phyloP scores from a whole-genome alignment of 2,113 vertebrate genomes.

The Theropithecus gelada region DNA sequence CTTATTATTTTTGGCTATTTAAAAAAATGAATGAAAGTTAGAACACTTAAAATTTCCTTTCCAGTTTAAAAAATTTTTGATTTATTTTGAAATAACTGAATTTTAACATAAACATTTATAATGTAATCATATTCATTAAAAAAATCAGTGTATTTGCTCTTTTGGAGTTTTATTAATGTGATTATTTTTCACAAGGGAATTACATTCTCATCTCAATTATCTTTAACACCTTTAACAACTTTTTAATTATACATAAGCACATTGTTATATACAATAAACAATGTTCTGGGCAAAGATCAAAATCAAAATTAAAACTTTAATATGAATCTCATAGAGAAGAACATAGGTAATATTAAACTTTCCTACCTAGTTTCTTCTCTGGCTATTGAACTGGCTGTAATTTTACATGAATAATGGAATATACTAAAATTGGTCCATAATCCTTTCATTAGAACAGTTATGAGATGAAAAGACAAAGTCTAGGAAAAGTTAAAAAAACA shows the following conservation, averaged over 20 bases:
- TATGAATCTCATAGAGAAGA: not conserved
- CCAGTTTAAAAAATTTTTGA: not conserved
- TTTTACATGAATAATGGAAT: slow-evolving; percentile 80
- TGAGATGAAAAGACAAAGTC: slow-evolving; percentile 82
- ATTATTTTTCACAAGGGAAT: not conserved
- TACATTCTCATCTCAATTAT: not conserved
- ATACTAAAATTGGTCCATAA: slow-evolving; percentile 78
- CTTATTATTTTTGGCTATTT: not conserved
- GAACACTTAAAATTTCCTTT: not conserved
- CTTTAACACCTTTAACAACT: not conserved
- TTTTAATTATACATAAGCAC: not conserved
- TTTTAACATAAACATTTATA: not conserved
- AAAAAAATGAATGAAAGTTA: not conserved
- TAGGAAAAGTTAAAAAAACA: slow-evolving; percentile 78
- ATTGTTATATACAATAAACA: not conserved
- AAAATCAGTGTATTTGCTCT: not conserved
- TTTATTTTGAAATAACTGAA: not conserved
- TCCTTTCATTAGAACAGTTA: slow-evolving; percentile 81
- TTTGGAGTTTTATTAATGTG: not conserved
- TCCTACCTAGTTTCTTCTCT: slow-evolving; percentile 46
- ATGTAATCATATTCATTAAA: not conserved
- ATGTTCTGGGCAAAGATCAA: not conserved
- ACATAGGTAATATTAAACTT: slow-evolving; percentile 55
- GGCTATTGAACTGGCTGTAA: slow-evolving; percentile 58
- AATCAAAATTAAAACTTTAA: not conserved